A percentile compares a stretch with the other conserved stretches of the same genome.
Evolutionary conservation across 1,140 invertebrate species (phyloP).

Genomic region (Trichoplusia ni): DNA sequence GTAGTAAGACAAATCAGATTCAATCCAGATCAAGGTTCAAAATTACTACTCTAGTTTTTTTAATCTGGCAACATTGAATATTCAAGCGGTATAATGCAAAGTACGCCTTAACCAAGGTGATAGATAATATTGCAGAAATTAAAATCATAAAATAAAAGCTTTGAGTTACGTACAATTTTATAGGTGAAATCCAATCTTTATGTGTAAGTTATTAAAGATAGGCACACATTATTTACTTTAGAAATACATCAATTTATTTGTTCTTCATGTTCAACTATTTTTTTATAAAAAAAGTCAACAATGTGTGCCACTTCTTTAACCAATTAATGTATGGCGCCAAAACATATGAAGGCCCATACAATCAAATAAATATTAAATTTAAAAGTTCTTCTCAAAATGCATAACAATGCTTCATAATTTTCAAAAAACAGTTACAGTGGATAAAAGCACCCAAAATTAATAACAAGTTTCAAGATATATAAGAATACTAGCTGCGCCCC

Average conservation of each 20-base stretch:
- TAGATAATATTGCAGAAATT: background rate
- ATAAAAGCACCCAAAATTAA: conserved; percentile 10
- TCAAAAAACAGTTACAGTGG: background rate
- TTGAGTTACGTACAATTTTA: conserved; percentile 47
- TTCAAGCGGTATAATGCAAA: conserved; percentile 11
- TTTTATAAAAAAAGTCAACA: background rate
- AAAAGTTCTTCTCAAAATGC: conserved; percentile 14
- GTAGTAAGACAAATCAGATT: background rate
- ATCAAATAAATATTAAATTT: conserved; percentile 34
- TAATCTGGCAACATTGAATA: background rate
- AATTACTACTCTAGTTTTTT: background rate
- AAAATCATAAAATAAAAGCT: background rate
- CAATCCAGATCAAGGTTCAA: no score
- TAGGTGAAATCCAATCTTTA: conserved; percentile 53
- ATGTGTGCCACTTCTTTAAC: conserved; percentile 20
- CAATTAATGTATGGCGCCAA: conserved; percentile 51
- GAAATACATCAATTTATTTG: background rate
- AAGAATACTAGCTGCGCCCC: no score
- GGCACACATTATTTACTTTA: background rate
- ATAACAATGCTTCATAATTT: conserved; percentile 16
- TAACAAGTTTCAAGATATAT: conserved; percentile 6
- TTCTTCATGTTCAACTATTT: background rate
- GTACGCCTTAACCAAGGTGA: conserved; percentile 14
- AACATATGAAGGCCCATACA: conserved; percentile 73
- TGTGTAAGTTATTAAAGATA: conserved; percentile 3